These are phyloP conservation scores for Pungitius pungitius DNA, from an alignment of 2,113 vertebrate species.

Conservation along the genomic window DNA sequence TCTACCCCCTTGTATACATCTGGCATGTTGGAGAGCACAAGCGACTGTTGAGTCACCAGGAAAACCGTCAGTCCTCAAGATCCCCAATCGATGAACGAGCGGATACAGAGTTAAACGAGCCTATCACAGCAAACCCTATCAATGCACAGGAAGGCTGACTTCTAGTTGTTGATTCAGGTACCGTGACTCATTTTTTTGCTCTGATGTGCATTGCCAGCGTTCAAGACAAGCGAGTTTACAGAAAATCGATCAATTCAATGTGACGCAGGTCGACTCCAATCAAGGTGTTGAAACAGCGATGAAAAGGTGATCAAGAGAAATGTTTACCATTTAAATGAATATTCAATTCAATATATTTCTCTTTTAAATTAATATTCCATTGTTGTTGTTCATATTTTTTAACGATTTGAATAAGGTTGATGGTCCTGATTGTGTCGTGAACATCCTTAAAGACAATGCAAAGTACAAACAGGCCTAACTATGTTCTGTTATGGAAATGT, in stretches of 20 bases:
- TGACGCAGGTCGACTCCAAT: background rate
- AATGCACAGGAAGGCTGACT: too few species aligned
- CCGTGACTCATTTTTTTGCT: background rate
- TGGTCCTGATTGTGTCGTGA: background rate
- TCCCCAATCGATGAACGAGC: too few species aligned
- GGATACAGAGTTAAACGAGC: too few species aligned
- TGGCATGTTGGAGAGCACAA: too few species aligned
- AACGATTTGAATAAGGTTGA: background rate
- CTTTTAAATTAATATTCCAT: background rate
- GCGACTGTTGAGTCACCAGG: too few species aligned
- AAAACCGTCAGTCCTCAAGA: too few species aligned
- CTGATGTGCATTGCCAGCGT: background rate
- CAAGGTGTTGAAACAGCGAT: background rate
- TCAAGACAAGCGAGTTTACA: background rate
- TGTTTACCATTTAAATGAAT: too few species aligned
- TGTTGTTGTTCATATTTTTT: too few species aligned
- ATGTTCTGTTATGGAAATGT: constrained; percentile 10
- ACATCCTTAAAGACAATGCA: constrained; percentile 26
- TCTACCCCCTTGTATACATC: too few species aligned
- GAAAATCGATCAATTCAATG: background rate
- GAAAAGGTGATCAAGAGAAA: background rate
- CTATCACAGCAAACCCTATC: too few species aligned
- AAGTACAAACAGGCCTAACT: background rate
- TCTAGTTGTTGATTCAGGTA: too few species aligned
- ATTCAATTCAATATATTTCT: too few species aligned